A percentile compares a stretch with the other conserved stretches of the same genome.
These are phyloP conservation scores for Watsonalla binaria DNA, from an alignment of 2,888 invertebrate species.

Conservation along the genomic window DNA sequence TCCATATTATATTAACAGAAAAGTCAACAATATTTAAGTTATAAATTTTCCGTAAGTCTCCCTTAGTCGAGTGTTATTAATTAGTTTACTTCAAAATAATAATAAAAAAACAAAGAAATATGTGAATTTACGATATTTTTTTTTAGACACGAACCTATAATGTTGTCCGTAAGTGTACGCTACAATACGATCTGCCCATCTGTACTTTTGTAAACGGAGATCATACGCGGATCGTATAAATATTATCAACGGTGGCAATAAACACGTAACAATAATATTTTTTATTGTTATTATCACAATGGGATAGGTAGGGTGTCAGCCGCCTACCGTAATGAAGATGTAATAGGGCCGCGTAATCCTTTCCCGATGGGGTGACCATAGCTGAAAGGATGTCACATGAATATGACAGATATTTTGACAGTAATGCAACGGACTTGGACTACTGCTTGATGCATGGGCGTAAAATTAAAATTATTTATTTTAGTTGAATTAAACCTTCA, in stretches of 20 bases:
- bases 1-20: too few species aligned
- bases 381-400: slow-evolving; percentile 72
- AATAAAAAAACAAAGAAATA: too few species aligned
- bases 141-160: background rate
- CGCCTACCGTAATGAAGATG: slow-evolving; percentile 78
- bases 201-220: slow-evolving; percentile 57
- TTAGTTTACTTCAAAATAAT: too few species aligned
- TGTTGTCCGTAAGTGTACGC: slow-evolving; percentile 22
- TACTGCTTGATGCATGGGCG: slow-evolving; percentile 32
- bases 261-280: slow-evolving; percentile 66
- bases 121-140: background rate
- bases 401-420: slow-evolving; percentile 79
- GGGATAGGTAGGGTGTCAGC: slow-evolving; percentile 52
- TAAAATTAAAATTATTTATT: slow-evolving; percentile 42
- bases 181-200: slow-evolving; percentile 29
- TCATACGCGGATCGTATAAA: slow-evolving; percentile 64
- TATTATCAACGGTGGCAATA: slow-evolving; percentile 61
- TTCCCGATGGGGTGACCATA: slow-evolving; percentile 64
- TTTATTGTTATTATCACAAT: slow-evolving; percentile 63
- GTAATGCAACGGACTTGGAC: slow-evolving; percentile 68
- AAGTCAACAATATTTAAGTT: too few species aligned
- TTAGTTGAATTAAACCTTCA: background rate
- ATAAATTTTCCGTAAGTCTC: too few species aligned
- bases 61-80: too few species aligned
- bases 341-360: slow-evolving; percentile 74